Evolutionary conservation across 2,113 vertebrate genomes (phyloP), one percentile per base, ranked within the genome.

Genomic region (Sylvietta virens): DNA sequence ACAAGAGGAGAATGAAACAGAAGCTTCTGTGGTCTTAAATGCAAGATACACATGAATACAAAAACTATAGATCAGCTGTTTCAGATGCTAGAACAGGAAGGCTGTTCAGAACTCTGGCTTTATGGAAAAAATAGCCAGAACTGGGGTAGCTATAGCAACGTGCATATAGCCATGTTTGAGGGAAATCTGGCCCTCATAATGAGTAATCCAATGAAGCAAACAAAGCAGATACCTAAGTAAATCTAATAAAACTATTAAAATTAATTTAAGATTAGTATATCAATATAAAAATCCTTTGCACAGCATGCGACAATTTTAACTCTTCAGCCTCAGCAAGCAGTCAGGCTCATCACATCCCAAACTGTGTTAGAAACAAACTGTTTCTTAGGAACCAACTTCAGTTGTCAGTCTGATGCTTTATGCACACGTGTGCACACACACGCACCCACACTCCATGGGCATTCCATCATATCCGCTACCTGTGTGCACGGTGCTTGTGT

Each of bases 71-170:
- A 39, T 7, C 13, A 92, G 81, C 58, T 2, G 0, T 91, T 79
- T 95, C 84, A 94, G 73, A 91, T 51, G 51, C 51, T 92, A 45
- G 67, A 95, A 81, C 7, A 88, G 54, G 71, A 91, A 95, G 80
- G 71, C 74, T 94, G 67, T 73, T 93, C 69, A 86, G 86, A 88
- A 86, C 76, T 93, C 88, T 76, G 86, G 71, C 67, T 90, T 90
- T 70, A 83, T 10, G 30, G 92, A 95, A 96, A 94, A 95, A 97
- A 96, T 90, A 96, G 76, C 71, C 88, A 94, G 88, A 90, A 73
- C 64, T 0, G 0, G 14, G 53, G 96, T 97, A 96, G 95, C 93
- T 94, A 96, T 96, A 91, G 96, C 91, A 97, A 96, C 94, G 0
- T 64, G 79, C 1, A 13, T 83, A 86, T 90, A 48, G 15, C 62